Evolutionary conservation across 2,113 vertebrate genomes (phyloP).

Genomic region (Brachyistius frenatus): DNA sequence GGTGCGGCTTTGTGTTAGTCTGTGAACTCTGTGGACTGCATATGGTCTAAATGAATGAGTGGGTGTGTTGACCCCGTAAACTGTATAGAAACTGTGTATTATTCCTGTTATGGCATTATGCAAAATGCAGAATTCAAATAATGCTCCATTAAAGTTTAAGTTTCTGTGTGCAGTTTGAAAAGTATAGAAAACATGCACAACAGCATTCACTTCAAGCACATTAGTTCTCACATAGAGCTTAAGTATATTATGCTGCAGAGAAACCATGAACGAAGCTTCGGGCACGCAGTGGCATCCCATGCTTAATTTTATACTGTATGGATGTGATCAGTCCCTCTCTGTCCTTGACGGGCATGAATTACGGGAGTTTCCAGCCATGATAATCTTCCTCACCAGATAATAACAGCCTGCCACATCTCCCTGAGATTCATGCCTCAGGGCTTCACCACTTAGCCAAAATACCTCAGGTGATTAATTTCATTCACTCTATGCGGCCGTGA

Average conservation of each 20-base stretch:
- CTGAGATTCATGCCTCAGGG: constrained; percentile 30
- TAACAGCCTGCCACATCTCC: constrained; percentile 66
- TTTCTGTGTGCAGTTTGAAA: constrained; percentile 19
- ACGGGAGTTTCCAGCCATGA: constrained; percentile 60
- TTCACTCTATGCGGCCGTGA: constrained; percentile 34
- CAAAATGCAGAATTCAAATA: constrained; percentile 28
- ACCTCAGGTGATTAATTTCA: constrained; percentile 62
- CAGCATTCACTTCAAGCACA: not conserved
- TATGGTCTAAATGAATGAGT: constrained; percentile 50
- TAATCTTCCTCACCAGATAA: constrained; percentile 58
- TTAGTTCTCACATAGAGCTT: not conserved
- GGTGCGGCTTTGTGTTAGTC: constrained; percentile 30
- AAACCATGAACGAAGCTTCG: constrained; percentile 10
- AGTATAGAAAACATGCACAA: not conserved
- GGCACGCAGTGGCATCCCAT: not conserved
- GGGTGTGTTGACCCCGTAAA: constrained; percentile 58
- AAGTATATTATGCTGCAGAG: constrained; percentile 1
- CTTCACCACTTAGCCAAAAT: constrained; percentile 51
- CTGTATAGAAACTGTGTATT: constrained; percentile 43
- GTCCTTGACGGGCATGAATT: constrained; percentile 57
- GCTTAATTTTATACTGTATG: constrained; percentile 40
- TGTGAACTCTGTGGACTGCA: constrained; percentile 33
- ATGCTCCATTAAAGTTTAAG: not conserved
- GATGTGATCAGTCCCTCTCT: constrained; percentile 26
- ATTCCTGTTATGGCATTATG: constrained; percentile 11